Conservation (phyloP, 2,113 vertebrate genomes). For the Otolemur garnettii region DNA sequence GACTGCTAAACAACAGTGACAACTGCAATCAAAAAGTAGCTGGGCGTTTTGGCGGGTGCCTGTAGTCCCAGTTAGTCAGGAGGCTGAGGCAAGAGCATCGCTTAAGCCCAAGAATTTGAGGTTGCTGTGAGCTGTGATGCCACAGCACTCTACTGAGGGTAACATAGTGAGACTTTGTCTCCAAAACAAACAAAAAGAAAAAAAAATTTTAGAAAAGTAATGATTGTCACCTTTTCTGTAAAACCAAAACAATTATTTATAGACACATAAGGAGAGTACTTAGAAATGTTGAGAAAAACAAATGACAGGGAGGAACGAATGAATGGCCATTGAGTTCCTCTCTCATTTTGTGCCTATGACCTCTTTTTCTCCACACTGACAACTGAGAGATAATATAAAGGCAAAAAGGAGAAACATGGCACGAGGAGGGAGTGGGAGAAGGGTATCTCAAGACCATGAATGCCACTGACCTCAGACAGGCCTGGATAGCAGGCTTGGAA, state of each 20-base stretch:
- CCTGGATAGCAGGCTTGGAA: background rate
- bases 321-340: accelerated
- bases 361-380: background rate
- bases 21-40: too few relatives aligned
- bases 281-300: background rate
- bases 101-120: too few relatives aligned
- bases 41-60: too few relatives aligned
- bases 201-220: background rate
- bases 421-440: accelerated
- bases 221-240: constrained; percentile 8
- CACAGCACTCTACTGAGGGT: too few relatives aligned
- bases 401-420: background rate
- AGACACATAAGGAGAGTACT: background rate
- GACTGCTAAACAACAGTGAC: too few relatives aligned
- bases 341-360: background rate
- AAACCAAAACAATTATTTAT: background rate
- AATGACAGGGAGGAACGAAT: background rate
- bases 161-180: too few relatives aligned
- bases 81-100: too few relatives aligned
- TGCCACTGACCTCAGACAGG: background rate
- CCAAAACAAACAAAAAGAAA: too few relatives aligned
- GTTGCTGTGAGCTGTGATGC: too few relatives aligned
- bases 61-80: too few relatives aligned
- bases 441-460: background rate
- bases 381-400: background rate